A percentile compares a stretch with the other conserved stretches of the same genome.
These are phyloP conservation scores for Clinocottus analis DNA, from an alignment of 2,113 vertebrate species.

Conservation along the genomic window DNA sequence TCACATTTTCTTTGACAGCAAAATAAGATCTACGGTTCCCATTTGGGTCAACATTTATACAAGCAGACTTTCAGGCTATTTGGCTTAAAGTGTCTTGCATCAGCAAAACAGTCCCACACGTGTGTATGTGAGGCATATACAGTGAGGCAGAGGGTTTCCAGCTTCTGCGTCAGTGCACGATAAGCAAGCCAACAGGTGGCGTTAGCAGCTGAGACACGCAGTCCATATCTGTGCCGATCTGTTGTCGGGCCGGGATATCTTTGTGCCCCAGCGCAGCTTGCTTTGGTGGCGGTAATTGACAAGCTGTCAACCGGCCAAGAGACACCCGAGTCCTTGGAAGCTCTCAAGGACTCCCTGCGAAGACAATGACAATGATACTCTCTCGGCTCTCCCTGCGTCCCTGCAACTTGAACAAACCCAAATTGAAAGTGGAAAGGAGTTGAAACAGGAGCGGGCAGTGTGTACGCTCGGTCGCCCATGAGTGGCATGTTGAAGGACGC, in stretches of 20 bases:
- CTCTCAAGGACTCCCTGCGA: slow-evolving; percentile 61
- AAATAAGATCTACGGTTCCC: slow-evolving; percentile 6
- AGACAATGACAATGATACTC: slow-evolving; percentile 43
- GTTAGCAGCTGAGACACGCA: slow-evolving; percentile 14
- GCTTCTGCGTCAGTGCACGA: slow-evolving; percentile 10
- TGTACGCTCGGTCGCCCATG: slow-evolving; percentile 11
- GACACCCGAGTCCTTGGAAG: slow-evolving; percentile 68
- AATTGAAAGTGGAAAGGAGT: slow-evolving; percentile 23
- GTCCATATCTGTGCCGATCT: slow-evolving; percentile 57
- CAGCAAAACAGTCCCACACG: slow-evolving; percentile 32
- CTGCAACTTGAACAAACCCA: slow-evolving; percentile 38
- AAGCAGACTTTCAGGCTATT: slow-evolving; percentile 34
- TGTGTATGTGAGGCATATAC: slow-evolving; percentile 4
- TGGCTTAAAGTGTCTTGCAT: slow-evolving; percentile 37
- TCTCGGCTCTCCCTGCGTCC: slow-evolving; percentile 25
- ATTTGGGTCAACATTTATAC: slow-evolving; percentile 54
- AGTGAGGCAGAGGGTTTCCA: background rate
- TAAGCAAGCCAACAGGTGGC: slow-evolving; percentile 47
- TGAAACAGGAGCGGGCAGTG: slow-evolving; percentile 17
- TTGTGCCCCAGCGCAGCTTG: slow-evolving; percentile 37
- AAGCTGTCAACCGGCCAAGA: slow-evolving; percentile 75
- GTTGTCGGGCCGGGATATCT: slow-evolving; percentile 36
- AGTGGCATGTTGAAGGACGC: background rate
- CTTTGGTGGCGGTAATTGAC: slow-evolving; percentile 69
- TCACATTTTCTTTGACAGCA: slow-evolving; percentile 44